These are phyloP conservation scores for Cairina moschata DNA, from an alignment of 2,113 vertebrate genomes.

Conservation along the genomic window DNA sequence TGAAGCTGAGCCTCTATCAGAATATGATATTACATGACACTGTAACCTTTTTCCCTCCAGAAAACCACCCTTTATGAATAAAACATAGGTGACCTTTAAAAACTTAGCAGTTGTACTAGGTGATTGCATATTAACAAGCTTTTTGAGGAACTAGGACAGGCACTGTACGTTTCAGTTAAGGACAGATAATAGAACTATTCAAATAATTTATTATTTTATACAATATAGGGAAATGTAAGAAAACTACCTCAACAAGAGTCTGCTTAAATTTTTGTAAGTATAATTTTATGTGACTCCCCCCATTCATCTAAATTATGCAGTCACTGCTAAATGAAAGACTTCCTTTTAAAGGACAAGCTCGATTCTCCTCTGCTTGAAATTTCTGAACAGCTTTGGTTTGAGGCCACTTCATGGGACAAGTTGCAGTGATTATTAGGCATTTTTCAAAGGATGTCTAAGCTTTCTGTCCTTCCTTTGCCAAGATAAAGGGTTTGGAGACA, in stretches of 20 bases:
- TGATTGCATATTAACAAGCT: slow-evolving; percentile 90
- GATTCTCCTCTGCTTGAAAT: slow-evolving; percentile 24
- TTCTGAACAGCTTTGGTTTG: slow-evolving; percentile 38
- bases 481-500: slow-evolving; percentile 21
- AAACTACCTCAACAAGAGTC: slow-evolving; percentile 73
- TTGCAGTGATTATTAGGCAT: background rate
- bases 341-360: slow-evolving; percentile 34
- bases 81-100: slow-evolving; percentile 88
- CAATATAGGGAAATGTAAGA: slow-evolving; percentile 73
- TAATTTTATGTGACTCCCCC: slow-evolving; percentile 50
- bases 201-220: slow-evolving; percentile 83
- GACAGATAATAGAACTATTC: slow-evolving; percentile 83
- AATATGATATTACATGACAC: slow-evolving; percentile 87
- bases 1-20: slow-evolving; percentile 78
- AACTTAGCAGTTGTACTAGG: slow-evolving; percentile 87
- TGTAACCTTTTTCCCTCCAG: slow-evolving; percentile 85
- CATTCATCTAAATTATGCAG: slow-evolving; percentile 55
- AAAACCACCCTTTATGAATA: slow-evolving; percentile 90
- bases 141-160: slow-evolving; percentile 87
- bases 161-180: slow-evolving; percentile 82
- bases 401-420: background rate
- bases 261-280: slow-evolving; percentile 65
- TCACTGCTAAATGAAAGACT: slow-evolving; percentile 46
- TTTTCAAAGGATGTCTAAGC: slow-evolving; percentile 13
- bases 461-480: slow-evolving; percentile 14